Percentiles rank a stretch among this genome's conserved stretches.
These are phyloP conservation scores for Lepilemur ruficaudatus DNA, from an alignment of 2,797 vertebrate species.

Conservation along the genomic window DNA sequence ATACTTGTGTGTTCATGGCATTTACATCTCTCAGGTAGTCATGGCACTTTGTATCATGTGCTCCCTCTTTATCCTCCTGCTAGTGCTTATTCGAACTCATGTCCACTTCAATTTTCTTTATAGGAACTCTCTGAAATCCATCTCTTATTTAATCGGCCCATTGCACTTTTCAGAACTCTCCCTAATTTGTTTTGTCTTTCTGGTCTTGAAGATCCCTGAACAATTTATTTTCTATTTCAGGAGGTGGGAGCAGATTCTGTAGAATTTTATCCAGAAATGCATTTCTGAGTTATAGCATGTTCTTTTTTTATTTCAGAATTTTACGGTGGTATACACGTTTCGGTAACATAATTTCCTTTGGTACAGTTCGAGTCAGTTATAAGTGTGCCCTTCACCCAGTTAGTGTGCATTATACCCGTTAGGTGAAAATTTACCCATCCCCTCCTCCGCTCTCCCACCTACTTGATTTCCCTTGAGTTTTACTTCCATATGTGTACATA, in stretches of 20 bases:
- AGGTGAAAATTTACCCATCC: no score
- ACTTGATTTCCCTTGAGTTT: no score
- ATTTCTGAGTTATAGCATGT: conserved; percentile 4
- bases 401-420: no score
- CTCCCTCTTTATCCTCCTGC: not conserved
- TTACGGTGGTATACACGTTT: no score
- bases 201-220: conserved; percentile 7
- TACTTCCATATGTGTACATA: no score
- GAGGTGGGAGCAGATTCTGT: not conserved
- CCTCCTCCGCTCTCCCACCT: no score
- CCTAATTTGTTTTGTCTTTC: conserved; percentile 57
- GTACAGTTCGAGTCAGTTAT: no score
- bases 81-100: conserved; percentile 43
- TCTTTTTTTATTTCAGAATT: not conserved
- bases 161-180: conserved; percentile 37
- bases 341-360: no score
- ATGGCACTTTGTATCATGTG: not conserved
- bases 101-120: conserved; percentile 53
- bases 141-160: conserved; percentile 36
- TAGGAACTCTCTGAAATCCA: conserved; percentile 27
- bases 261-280: not conserved
- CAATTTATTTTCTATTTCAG: conserved; percentile 39
- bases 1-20: conserved; percentile 17
- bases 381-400: no score
- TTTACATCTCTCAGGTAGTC: conserved; percentile 41